A percentile compares a stretch with the other conserved stretches of the same genome.
Conservation (phyloP, 2,888 invertebrate species). For the Ceriagrion tenellum region DNA sequence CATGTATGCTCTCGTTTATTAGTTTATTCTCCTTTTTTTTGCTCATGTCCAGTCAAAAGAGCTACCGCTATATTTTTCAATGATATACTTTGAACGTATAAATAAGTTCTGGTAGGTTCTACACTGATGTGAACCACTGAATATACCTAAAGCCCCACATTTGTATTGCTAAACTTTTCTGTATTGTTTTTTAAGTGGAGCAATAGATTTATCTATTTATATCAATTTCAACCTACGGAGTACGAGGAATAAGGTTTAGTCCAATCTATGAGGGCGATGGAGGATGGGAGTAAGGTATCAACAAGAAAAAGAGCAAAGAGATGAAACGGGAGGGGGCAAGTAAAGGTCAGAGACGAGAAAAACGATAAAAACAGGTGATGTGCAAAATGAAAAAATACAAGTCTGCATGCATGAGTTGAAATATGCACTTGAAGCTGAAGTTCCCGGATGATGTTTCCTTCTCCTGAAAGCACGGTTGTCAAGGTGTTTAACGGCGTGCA, state of each 20-base stretch:
- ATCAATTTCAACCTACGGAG: not conserved
- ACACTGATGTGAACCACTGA: no score
- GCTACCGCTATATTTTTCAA: no score
- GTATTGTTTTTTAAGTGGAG: no score
- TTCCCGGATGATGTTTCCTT: not conserved
- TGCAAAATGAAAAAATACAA: not conserved
- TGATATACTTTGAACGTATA: no score
- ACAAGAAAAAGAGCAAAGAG: not conserved
- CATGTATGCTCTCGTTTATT: no score
- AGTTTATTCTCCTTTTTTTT: no score
- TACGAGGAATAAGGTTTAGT: not conserved
- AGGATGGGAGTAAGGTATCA: not conserved
- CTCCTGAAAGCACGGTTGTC: not conserved
- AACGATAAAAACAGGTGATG: not conserved
- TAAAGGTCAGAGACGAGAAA: not conserved
- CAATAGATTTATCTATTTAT: no score
- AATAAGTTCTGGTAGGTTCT: no score
- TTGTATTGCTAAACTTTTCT: no score
- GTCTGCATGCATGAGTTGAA: not conserved
- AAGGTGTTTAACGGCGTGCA: not conserved
- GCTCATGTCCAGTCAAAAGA: no score
- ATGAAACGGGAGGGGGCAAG: not conserved
- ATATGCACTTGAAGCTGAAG: not conserved
- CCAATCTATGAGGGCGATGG: not conserved
- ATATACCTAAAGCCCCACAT: no score